These are phyloP conservation scores for Yponomeuta sedellus DNA, from an alignment of 2,888 invertebrate genomes.

Conservation along the genomic window DNA sequence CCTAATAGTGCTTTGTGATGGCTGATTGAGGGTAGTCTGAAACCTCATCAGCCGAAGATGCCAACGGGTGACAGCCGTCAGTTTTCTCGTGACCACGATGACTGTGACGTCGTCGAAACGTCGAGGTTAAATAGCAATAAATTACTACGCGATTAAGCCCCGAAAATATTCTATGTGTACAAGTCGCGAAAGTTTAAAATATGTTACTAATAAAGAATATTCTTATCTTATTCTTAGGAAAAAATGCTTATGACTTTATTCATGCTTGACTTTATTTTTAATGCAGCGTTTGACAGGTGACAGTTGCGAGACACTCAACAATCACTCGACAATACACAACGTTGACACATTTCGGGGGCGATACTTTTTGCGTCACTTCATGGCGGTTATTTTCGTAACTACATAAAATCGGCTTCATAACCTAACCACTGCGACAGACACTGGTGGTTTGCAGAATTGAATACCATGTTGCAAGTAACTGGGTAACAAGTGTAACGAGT, in stretches of 20 bases:
- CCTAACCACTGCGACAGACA: neutral
- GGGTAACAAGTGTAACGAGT: neutral
- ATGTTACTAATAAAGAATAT: too few species aligned
- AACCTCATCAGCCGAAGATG: too few species aligned
- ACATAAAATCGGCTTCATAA: neutral
- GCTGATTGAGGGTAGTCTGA: too few species aligned
- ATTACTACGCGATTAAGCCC: too few species aligned
- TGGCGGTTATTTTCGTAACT: neutral
- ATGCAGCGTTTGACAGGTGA: neutral
- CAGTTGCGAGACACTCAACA: neutral
- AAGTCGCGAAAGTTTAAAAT: too few species aligned
- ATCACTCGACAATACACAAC: conserved; percentile 12
- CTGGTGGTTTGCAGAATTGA: neutral
- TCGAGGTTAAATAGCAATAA: too few species aligned
- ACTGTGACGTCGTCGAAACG: too few species aligned
- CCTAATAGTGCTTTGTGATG: too few species aligned
- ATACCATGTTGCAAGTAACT: neutral
- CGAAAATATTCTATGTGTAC: too few species aligned
- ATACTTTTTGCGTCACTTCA: neutral
- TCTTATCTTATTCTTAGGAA: neutral
- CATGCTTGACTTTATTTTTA: neutral
- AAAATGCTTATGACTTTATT: neutral
- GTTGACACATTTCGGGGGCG: neutral
- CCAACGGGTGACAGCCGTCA: too few species aligned
- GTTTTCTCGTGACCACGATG: too few species aligned